Evolutionary conservation across 2,888 invertebrate genomes (phyloP), one percentile per base, ranked within the genome.

Genomic region (Pterostichus niger): DNA sequence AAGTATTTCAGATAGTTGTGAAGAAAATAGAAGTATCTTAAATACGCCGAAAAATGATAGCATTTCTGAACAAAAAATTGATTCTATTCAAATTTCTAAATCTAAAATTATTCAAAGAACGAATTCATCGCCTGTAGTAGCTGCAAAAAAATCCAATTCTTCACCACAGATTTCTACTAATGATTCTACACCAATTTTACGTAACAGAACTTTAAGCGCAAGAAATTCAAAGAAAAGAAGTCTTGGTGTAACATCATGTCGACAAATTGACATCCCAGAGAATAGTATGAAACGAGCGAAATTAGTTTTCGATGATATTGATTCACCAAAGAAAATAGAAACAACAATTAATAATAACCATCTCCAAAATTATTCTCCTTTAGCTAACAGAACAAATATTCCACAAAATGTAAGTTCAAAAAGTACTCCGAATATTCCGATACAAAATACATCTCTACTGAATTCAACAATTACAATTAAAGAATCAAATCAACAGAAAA

Each of bases 1-100:
- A 52, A 75, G 54, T n/a, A 15, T 84, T 89, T 85, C 90, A 83
- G 85, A 86, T 76, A 84, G 87, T 11, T 85, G 87, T 84, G 91
- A 91, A 82, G 54, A 73, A 17, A 49, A 91, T 91, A 85, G 89
- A 59, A 17, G 4, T 13, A 49, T 6, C 13, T n/a, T 64, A 64
- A 49, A 9, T 46, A 73, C 46, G n/a, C 24, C 46, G 54, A 54
- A 54, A 73, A 73, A 49, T 11, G 44, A 44, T 46, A 46, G 13
- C 13, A 15, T 13, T 54, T 40, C 40, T 17, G 31, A 61, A 13
- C 15, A 31, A 61, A 17, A 61, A 17, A 5, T 10, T 61, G 11
- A 5, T 5, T 52, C 52, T n/a, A n/a, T 11, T 52, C 5, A 1
- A 40, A 9, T 31, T 13, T 24, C 44, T 17, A 46, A 73, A 46